A percentile compares a stretch with the other conserved stretches of the same genome.
These are phyloP conservation scores for Marmota monax DNA, from an alignment of 2,113 vertebrate genomes.

Conservation along the genomic window DNA sequence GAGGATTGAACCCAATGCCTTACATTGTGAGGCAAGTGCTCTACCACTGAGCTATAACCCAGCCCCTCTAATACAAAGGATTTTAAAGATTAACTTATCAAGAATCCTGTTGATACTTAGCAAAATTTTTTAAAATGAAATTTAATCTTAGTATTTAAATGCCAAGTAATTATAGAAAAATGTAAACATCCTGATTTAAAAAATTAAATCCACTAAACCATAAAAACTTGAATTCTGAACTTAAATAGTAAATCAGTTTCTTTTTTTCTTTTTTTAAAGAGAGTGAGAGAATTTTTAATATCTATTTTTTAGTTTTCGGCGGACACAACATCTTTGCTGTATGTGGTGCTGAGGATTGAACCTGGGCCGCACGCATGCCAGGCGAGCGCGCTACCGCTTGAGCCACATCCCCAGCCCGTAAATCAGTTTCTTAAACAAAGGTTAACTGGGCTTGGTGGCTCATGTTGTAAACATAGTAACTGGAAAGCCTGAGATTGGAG, in stretches of 20 bases:
- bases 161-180: slow-evolving; percentile 44
- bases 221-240: neutral
- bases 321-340: too few relatives aligned
- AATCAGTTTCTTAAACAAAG: slow-evolving; percentile 36
- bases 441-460: neutral
- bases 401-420: neutral
- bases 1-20: too few relatives aligned
- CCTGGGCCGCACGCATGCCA: too few relatives aligned
- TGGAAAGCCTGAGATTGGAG: too few relatives aligned
- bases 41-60: too few relatives aligned
- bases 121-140: neutral
- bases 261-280: neutral
- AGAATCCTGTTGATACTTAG: neutral
- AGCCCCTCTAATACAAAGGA: too few relatives aligned
- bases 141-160: slow-evolving; percentile 46
- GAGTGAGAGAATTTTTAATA: too few relatives aligned
- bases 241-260: slow-evolving; percentile 16
- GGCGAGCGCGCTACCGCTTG: too few relatives aligned
- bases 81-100: slow-evolving; percentile 45
- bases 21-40: too few relatives aligned
- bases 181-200: neutral
- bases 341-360: too few relatives aligned
- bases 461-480: too few relatives aligned
- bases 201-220: slow-evolving; percentile 23
- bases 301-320: too few relatives aligned